Base-by-base conservation (phyloP, 2,797 vertebrate species). In the Phoeniculus purpureus region DNA sequence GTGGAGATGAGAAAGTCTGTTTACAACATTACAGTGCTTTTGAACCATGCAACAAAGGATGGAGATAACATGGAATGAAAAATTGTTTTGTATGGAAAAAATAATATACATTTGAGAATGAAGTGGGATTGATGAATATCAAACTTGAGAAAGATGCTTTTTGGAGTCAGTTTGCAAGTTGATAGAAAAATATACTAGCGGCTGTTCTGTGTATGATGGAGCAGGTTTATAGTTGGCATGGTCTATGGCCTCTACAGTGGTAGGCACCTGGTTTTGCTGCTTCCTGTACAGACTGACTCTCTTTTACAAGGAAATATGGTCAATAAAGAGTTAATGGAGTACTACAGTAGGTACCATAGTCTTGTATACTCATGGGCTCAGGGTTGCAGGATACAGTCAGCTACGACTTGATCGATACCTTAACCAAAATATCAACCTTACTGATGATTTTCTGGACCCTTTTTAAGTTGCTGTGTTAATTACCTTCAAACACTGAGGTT, bases 221-320 rank as follows among this genome's bases (percentile, higher is more conserved):
- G 18, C 14, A 31, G 17, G 4, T 26, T 37, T 43, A 1, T 9
- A 10, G 5, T 1, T 81, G 15, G 7, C 4, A 4, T 27, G 7
- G 21, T 7, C 32, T 9, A 12, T 27, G 43, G 15, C 9, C 4
- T 45, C 65, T 15, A 6, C 50, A 51, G n/a, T 29, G 20, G 2
- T 40, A 21, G 31, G 12, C 20, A 48, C 1, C 26, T 45, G 13
- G 0, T 8, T 79, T 15, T 66, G 15, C 23, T 62, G 20, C 9
- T 52, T 23, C 23, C 13, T 81, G n/a, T 15, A 12, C 15, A 61
- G 54, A n/a, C 4, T 34, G 54, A n/a, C 4, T 34, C 76, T 55
- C 40, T 62, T 85, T 56, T 58, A 20, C 23, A 62, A 74, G 62
- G 26, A 78, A 61, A 70, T 73, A 50, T 5, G 3, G 14, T 34